These are phyloP conservation scores for Cinclus mexicanus DNA, from an alignment of 2,113 vertebrate species.

Conservation along the genomic window DNA sequence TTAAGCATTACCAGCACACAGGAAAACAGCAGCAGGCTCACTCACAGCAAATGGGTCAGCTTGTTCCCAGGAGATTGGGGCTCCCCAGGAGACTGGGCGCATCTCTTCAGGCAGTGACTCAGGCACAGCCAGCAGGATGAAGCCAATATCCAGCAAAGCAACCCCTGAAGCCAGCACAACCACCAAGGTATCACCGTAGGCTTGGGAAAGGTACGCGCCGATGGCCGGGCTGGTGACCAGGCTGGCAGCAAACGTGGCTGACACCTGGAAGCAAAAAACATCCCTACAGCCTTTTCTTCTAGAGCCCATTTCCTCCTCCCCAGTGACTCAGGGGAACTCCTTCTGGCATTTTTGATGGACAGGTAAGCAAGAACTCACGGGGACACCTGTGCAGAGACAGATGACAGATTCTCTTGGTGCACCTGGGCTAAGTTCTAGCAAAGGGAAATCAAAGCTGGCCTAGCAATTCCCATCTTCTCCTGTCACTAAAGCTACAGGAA, in stretches of 20 bases:
- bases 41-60: constrained; percentile 89
- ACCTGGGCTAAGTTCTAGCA: background rate
- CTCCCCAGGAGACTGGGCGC: constrained; percentile 90
- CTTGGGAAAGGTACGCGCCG: constrained; percentile 85
- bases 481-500: background rate
- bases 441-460: background rate
- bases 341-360: background rate
- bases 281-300: background rate
- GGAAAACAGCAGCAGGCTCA: background rate
- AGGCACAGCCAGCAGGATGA: constrained; percentile 89
- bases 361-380: background rate
- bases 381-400: background rate
- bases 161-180: constrained; percentile 88
- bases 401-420: background rate
- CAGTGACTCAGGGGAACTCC: background rate
- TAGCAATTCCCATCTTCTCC: rapidly evolving
- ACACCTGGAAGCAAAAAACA: constrained; percentile 75
- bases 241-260: constrained; percentile 89
- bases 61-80: constrained; percentile 91
- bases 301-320: background rate
- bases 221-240: constrained; percentile 92
- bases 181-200: constrained; percentile 87
- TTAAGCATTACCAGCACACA: rapidly evolving
- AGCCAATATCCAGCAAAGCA: constrained; percentile 88
- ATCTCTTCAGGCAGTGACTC: constrained; percentile 92